Evolutionary conservation across 2,797 vertebrate species (phyloP).

Genomic region (Amphiprion clarkii): DNA sequence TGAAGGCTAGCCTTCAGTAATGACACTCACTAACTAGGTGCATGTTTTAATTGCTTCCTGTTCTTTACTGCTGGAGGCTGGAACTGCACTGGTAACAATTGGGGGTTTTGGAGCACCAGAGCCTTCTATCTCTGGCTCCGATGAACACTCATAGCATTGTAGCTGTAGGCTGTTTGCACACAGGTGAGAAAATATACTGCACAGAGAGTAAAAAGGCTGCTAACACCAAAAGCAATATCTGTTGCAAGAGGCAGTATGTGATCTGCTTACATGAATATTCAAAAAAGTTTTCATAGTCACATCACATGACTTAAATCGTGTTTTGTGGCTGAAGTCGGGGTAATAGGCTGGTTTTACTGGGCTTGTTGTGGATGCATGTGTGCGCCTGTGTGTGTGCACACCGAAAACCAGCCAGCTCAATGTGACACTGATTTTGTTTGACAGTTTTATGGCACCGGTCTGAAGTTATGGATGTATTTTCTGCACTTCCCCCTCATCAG

Average conservation of each 20-base stretch:
- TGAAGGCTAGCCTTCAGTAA: slow-evolving; percentile 81
- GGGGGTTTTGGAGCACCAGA: slow-evolving; percentile 64
- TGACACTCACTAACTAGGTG: slow-evolving; percentile 83
- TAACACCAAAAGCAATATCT: slow-evolving; percentile 18
- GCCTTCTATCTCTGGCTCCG: slow-evolving; percentile 74
- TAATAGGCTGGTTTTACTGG: slow-evolving; percentile 37
- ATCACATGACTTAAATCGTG: slow-evolving; percentile 11
- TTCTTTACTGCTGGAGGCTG: slow-evolving; percentile 83
- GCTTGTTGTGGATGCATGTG: slow-evolving; percentile 62
- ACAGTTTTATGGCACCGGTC: slow-evolving; percentile 85
- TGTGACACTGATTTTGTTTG: slow-evolving; percentile 86
- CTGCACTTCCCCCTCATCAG: slow-evolving; percentile 80
- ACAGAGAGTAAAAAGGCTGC: slow-evolving; percentile 23
- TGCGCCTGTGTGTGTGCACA: slow-evolving; percentile 44
- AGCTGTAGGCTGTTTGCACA: slow-evolving; percentile 61
- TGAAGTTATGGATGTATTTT: slow-evolving; percentile 88
- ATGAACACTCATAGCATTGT: slow-evolving; percentile 70
- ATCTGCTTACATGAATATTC: not conserved
- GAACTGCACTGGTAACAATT: slow-evolving; percentile 73
- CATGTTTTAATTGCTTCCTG: slow-evolving; percentile 89
- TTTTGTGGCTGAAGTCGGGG: slow-evolving; percentile 22
- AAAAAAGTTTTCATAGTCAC: slow-evolving; percentile 22
- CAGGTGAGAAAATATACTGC: slow-evolving; percentile 53
- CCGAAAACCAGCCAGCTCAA: slow-evolving; percentile 75
- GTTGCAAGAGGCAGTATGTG: not conserved